Percentiles rank a stretch among this genome's conserved stretches.
These are phyloP conservation scores for Nudaria mundana DNA, from an alignment of 2,888 invertebrate species.

Conservation along the genomic window DNA sequence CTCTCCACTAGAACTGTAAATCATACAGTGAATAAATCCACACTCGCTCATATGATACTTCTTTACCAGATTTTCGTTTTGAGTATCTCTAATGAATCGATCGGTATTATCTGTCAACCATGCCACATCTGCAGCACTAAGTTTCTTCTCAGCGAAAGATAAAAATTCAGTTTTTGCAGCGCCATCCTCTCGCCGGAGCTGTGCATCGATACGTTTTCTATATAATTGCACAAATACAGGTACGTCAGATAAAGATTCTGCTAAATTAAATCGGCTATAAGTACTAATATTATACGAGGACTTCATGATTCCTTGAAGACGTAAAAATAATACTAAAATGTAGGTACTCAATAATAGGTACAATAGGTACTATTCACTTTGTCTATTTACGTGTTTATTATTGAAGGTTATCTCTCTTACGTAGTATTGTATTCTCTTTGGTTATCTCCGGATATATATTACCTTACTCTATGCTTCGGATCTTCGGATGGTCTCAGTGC, in stretches of 20 bases:
- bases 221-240: conserved; percentile 51
- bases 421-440: too few species aligned
- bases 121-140: conserved; percentile 29
- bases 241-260: conserved; percentile 46
- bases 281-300: conserved; percentile 18
- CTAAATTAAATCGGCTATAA: conserved; percentile 51
- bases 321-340: neutral
- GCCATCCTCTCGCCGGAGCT: conserved; percentile 41
- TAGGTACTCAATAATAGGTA: too few species aligned
- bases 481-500: too few species aligned
- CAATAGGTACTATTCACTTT: neutral
- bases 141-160: conserved; percentile 51
- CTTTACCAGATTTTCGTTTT: conserved; percentile 41
- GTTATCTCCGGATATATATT: too few species aligned
- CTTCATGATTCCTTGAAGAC: neutral
- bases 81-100: conserved; percentile 53
- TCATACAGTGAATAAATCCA: conserved; percentile 57
- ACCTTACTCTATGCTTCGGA: too few species aligned
- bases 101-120: conserved; percentile 59
- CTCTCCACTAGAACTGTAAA: conserved; percentile 66
- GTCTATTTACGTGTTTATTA: too few species aligned
- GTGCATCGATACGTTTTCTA: conserved; percentile 45
- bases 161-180: conserved; percentile 33
- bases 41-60: conserved; percentile 48
- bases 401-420: too few species aligned